Evolutionary conservation across 2,113 vertebrate genomes (phyloP).

Genomic region (Artemisiospiza belli): DNA sequence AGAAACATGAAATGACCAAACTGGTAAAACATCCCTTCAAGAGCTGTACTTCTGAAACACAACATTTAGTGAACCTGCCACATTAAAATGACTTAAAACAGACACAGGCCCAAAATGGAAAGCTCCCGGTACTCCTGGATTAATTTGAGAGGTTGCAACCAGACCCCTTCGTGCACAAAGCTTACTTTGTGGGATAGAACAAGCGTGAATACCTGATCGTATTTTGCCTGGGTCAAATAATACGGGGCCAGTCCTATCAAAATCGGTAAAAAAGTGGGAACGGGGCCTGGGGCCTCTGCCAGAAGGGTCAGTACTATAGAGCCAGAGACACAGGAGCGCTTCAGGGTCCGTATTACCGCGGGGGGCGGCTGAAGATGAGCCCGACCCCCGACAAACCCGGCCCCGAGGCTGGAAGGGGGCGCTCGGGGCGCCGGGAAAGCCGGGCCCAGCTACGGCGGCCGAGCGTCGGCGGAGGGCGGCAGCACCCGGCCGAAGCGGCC

Average conservation of each 20-base stretch:
- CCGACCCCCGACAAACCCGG: not conserved
- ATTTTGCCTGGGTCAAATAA: not conserved
- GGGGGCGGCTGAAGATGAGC: not conserved
- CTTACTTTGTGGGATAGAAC: rapidly evolving
- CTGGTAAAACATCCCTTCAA: not conserved
- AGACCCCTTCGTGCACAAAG: not conserved
- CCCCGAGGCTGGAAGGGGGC: not conserved
- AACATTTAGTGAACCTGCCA: not conserved
- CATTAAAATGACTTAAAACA: not conserved
- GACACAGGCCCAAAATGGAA: not conserved
- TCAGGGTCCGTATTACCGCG: rapidly evolving
- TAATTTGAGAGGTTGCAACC: not conserved
- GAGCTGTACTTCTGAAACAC: not conserved
- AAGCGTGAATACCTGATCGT: rapidly evolving
- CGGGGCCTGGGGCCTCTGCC: too few relatives aligned
- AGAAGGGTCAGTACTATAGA: not conserved
- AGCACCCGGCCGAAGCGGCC: not conserved
- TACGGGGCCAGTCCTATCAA: not conserved
- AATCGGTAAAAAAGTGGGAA: not conserved
- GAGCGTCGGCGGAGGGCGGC: not conserved
- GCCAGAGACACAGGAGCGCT: not conserved
- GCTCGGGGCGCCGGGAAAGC: not conserved
- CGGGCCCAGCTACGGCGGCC: not conserved
- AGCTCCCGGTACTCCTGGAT: not conserved
- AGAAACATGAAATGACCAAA: rapidly evolving